A percentile compares a stretch with the other conserved stretches of the same genome.
Conservation (phyloP, 2,888 invertebrate genomes). For the Spicauda simplicius region DNA sequence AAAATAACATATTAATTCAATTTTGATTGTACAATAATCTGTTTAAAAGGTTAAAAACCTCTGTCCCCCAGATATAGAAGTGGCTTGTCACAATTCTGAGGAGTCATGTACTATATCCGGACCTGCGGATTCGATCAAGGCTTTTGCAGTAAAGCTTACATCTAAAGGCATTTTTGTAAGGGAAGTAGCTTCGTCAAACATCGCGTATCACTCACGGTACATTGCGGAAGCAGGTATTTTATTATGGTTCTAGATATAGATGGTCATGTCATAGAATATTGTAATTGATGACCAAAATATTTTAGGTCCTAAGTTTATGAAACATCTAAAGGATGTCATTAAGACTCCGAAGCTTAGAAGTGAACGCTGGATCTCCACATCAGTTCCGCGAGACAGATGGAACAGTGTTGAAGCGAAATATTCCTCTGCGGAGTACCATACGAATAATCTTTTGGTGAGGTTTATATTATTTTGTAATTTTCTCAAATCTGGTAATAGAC, state of each 20-base stretch:
- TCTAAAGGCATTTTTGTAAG: background rate
- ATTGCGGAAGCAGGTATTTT: slow-evolving; percentile 87
- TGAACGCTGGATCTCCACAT: slow-evolving; percentile 15
- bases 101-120: slow-evolving; percentile 93
- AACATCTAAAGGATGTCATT: slow-evolving; percentile 8
- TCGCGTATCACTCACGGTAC: slow-evolving; percentile 86
- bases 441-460: slow-evolving; percentile 90
- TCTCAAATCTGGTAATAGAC: background rate
- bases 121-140: slow-evolving; percentile 85
- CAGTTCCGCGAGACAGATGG: slow-evolving; percentile 3
- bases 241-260: too few species aligned
- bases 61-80: slow-evolving; percentile 85
- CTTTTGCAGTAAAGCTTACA: slow-evolving; percentile 84
- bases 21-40: background rate
- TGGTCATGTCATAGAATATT: too few species aligned
- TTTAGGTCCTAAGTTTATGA: background rate
- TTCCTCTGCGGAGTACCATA: slow-evolving; percentile 93
- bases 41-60: slow-evolving; percentile 38
- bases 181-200: background rate
- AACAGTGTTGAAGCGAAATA: slow-evolving; percentile 55
- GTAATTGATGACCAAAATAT: background rate
- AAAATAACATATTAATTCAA: background rate
- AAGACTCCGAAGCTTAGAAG: slow-evolving; percentile 2
- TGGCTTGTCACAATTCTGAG: slow-evolving; percentile 92
- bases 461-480: background rate